A percentile compares a stretch with the other conserved stretches of the same genome.
These are phyloP conservation scores for Patella depressa DNA, from an alignment of 2,888 invertebrate species.

Conservation along the genomic window DNA sequence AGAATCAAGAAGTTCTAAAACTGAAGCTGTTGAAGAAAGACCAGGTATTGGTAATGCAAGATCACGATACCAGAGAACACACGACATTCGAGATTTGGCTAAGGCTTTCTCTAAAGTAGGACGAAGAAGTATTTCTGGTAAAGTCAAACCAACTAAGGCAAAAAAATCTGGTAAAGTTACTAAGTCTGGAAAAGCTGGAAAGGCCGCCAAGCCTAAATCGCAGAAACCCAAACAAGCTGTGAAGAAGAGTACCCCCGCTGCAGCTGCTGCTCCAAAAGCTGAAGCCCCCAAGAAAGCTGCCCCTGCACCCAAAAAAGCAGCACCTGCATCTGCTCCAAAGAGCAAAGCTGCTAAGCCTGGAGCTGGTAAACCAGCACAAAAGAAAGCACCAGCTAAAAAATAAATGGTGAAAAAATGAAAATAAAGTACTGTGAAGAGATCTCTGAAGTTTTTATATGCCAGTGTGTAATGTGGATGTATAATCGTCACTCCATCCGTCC, in stretches of 20 bases:
- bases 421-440: not conserved
- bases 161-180: not conserved
- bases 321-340: conserved; percentile 4
- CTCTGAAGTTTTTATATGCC: too few relatives aligned
- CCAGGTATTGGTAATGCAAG: conserved; percentile 2
- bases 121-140: conserved; percentile 6
- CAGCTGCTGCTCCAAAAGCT: conserved; percentile 2
- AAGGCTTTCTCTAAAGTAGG: not conserved
- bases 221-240: not conserved
- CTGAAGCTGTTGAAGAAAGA: conserved; percentile 6
- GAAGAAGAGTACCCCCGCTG: conserved; percentile 3
- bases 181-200: not conserved
- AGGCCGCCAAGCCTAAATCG: not conserved
- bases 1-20: conserved; percentile 34
- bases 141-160: not conserved
- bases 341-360: not conserved
- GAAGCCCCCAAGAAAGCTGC: conserved; percentile 1
- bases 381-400: conserved; percentile 6
- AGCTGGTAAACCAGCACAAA: conserved; percentile 4
- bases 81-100: conserved; percentile 4
- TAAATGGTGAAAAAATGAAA: not conserved
- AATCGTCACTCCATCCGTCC: too few relatives aligned
- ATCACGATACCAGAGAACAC: not conserved
- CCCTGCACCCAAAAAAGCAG: conserved; percentile 3
- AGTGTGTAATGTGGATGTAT: too few relatives aligned